A percentile compares a stretch with the other conserved stretches of the same genome.
Evolutionary conservation across 1,140 invertebrate species (phyloP).

Genomic region (Thereuonema tuberculata): DNA sequence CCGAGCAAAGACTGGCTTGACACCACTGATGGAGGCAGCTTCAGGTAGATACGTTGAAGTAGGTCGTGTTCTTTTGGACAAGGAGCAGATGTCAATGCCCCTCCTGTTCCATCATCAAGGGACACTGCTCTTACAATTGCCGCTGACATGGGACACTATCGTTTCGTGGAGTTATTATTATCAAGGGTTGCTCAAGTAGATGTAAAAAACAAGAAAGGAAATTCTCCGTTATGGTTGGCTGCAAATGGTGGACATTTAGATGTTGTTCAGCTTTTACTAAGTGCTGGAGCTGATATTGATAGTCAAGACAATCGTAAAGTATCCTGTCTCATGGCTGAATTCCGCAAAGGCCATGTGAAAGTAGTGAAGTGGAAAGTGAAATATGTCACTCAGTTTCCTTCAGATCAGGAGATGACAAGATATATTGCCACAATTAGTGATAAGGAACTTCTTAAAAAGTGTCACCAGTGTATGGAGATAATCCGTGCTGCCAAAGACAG

Average conservation of each 20-base stretch:
- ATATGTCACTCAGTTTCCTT: constrained; percentile 95
- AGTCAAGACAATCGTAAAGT: constrained; percentile 87
- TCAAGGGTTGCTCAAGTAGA: constrained; percentile 86
- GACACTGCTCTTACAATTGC: too few relatives aligned
- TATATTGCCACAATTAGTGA: constrained; percentile 50
- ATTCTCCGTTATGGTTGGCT: too few relatives aligned
- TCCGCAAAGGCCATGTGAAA: constrained; percentile 95
- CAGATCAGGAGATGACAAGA: constrained; percentile 87
- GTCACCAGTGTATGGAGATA: constrained; percentile 87
- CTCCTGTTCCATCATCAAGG: constrained; percentile 92
- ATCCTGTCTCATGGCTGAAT: constrained; percentile 96
- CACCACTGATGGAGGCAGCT: too few relatives aligned
- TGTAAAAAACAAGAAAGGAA: constrained; percentile 99
- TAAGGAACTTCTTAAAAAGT: constrained; percentile 45
- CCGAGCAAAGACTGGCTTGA: constrained; percentile 91
- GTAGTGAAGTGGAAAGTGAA: constrained; percentile 98
- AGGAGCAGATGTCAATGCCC: too few relatives aligned
- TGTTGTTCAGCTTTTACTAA: constrained; percentile 83
- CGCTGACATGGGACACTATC: constrained; percentile 94
- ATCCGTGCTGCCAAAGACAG: too few relatives aligned
- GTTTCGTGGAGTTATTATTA: too few relatives aligned
- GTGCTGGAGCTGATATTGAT: constrained; percentile 86
- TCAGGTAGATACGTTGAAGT: too few relatives aligned
- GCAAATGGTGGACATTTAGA: constrained; percentile 78
- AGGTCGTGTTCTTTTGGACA: constrained; percentile 82